Conservation (phyloP, 2,113 vertebrate species). For the Pluvialis apricaria region DNA sequence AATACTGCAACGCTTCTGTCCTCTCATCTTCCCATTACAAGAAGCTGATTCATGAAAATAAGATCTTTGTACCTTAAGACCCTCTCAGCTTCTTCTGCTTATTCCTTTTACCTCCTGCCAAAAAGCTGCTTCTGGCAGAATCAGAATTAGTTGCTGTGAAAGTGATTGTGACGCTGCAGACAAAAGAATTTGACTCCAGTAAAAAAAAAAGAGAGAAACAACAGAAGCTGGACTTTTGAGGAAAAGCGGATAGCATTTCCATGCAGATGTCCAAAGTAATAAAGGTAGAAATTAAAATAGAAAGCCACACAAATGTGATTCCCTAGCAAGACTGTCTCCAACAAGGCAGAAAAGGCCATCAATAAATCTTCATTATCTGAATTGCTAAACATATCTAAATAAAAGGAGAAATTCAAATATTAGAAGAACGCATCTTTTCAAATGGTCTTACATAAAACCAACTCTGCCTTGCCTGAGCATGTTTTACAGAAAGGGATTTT, state of each 20-base stretch:
- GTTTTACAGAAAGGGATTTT: neutral
- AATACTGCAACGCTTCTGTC: neutral
- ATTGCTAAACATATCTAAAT: conserved; percentile 46
- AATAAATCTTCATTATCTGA: conserved; percentile 59
- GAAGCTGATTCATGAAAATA: conserved; percentile 35
- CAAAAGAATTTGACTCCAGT: conserved; percentile 17
- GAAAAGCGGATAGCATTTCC: neutral
- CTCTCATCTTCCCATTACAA: neutral
- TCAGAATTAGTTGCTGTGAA: conserved; percentile 5
- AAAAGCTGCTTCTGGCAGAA: conserved; percentile 29
- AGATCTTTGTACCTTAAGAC: conserved; percentile 21
- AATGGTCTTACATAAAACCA: conserved; percentile 6
- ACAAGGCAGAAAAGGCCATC: conserved; percentile 38
- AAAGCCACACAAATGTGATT: conserved; percentile 52
- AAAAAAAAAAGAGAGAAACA: neutral
- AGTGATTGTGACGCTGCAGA: conserved; percentile 2
- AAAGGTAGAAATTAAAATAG: conserved; percentile 39
- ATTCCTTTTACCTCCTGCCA: conserved; percentile 34
- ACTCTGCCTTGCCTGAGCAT: neutral
- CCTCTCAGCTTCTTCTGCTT: conserved; percentile 12
- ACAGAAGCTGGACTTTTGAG: conserved; percentile 31
- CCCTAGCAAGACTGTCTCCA: conserved; percentile 49
- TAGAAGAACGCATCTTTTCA: conserved; percentile 20
- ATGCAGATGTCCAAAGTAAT: conserved; percentile 26
- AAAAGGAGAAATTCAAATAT: conserved; percentile 58